Evolutionary conservation across 37 sponge, comb jelly and placozoan species (phyloP).

Genomic region (Amphimedon queenslandica): DNA sequence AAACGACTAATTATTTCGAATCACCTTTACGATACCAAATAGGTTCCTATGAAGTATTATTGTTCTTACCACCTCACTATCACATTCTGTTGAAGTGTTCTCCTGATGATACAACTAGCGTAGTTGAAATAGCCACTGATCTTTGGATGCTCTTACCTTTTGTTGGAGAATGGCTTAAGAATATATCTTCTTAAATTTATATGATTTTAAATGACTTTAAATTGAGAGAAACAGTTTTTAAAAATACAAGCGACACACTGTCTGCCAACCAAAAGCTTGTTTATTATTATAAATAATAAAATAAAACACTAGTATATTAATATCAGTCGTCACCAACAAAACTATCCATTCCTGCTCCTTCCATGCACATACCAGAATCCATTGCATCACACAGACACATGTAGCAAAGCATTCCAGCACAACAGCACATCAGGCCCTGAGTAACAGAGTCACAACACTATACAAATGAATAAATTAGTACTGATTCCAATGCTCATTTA

Average conservation of each 20-base stretch:
- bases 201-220: too few relatives aligned
- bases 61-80: conserved; percentile 54
- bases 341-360: too few relatives aligned
- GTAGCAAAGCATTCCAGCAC: neutral
- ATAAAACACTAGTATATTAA: too few relatives aligned
- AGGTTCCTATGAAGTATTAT: conserved; percentile 25
- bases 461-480: neutral
- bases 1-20: too few relatives aligned
- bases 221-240: too few relatives aligned
- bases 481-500: neutral
- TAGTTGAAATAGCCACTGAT: conserved; percentile 51
- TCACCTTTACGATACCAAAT: too few relatives aligned
- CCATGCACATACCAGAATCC: neutral
- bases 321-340: too few relatives aligned
- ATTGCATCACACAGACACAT: neutral
- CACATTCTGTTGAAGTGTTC: conserved; percentile 51
- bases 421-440: neutral
- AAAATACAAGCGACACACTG: too few relatives aligned
- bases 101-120: neutral
- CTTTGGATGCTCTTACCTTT: conserved; percentile 48
- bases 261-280: too few relatives aligned
- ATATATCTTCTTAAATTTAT: neutral
- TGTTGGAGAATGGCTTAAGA: neutral
- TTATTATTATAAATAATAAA: too few relatives aligned
- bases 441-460: neutral